phyloP scores from a whole-genome alignment of 1,140 invertebrate species.

The Eumaeus atala region DNA sequence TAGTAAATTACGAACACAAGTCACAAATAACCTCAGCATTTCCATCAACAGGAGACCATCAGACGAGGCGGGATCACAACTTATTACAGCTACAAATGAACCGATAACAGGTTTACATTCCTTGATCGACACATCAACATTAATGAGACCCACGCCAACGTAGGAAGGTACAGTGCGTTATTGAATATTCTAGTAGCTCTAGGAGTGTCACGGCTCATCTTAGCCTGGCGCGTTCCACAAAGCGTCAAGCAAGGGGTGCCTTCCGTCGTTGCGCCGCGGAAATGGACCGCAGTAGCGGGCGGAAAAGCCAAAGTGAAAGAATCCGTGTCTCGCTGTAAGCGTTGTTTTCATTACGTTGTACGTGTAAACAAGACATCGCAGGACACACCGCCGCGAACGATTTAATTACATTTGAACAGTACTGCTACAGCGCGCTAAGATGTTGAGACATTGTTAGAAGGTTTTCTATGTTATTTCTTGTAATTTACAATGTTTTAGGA shows the following conservation, averaged over 20 bases:
- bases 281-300: conserved; percentile 40
- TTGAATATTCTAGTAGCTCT: conserved; percentile 16
- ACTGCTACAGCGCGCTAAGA: no score
- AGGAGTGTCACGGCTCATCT: conserved; percentile 25
- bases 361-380: conserved; percentile 30
- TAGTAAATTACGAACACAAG: conserved; percentile 23
- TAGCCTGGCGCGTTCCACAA: conserved; percentile 22
- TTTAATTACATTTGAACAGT: neutral
- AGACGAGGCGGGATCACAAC: conserved; percentile 41
- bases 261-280: conserved; percentile 41
- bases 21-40: conserved; percentile 26
- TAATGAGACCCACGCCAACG: conserved; percentile 27
- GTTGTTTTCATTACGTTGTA: conserved; percentile 35
- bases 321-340: conserved; percentile 28
- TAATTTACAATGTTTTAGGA: no score
- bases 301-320: conserved; percentile 39
- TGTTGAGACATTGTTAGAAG: no score
- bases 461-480: no score
- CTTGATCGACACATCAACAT: conserved; percentile 27
- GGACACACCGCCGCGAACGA: conserved; percentile 16
- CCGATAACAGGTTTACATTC: conserved; percentile 41
- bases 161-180: conserved; percentile 13
- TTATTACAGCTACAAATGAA: conserved; percentile 52
- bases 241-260: conserved; percentile 31
- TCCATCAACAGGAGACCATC: conserved; percentile 44